Evolutionary conservation across 2,113 vertebrate genomes (phyloP).

Genomic region (Corydoras maculifer): DNA sequence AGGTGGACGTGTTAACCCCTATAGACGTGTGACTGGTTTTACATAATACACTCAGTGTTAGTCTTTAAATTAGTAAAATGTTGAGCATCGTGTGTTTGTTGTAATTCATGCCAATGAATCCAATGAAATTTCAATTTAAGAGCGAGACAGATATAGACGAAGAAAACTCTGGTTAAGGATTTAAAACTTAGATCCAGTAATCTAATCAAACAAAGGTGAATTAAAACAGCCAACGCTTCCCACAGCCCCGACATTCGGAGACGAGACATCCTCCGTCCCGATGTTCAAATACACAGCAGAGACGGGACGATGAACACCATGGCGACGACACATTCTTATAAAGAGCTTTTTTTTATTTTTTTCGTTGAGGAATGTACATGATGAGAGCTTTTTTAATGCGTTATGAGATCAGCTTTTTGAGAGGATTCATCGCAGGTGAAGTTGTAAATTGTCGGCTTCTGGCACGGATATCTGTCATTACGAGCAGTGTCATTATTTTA

Average conservation of each 20-base stretch:
- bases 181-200: slow-evolving; percentile 12
- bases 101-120: too few species aligned
- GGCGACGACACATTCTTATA: slow-evolving; percentile 21
- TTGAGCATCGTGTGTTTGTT: too few species aligned
- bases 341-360: background rate
- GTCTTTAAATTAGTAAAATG: too few species aligned
- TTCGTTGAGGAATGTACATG: background rate
- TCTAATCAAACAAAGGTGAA: slow-evolving; percentile 16
- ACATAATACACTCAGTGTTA: too few species aligned
- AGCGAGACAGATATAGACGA: background rate
- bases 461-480: too few species aligned
- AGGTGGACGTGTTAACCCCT: too few species aligned
- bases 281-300: slow-evolving; percentile 8
- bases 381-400: background rate
- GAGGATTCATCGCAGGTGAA: background rate
- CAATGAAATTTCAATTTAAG: background rate
- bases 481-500: too few species aligned
- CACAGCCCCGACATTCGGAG: slow-evolving; percentile 22
- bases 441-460: too few species aligned
- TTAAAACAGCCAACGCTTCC: slow-evolving; percentile 24
- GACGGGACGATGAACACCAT: slow-evolving; percentile 3
- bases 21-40: too few species aligned
- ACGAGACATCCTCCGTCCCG: slow-evolving; percentile 7
- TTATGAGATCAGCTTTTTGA: background rate
- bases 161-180: background rate